Base-by-base conservation (phyloP, 2,888 invertebrate species). In the Drosophila acutilabella region DNA sequence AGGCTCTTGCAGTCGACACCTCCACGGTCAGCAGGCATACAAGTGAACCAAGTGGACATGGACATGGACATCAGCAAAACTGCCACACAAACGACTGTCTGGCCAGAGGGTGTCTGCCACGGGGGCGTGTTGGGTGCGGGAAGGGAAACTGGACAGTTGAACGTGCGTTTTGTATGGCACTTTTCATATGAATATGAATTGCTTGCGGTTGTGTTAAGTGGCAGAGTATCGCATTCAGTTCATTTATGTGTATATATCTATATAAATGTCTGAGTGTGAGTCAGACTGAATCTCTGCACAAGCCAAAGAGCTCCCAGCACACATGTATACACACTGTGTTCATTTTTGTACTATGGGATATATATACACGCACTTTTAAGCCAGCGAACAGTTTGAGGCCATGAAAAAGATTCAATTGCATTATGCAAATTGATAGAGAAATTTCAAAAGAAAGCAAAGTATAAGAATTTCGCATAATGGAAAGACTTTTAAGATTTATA, bases 141-240 rank as follows among this genome's bases (percentile, higher is more conserved):
- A n/a, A 53, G 41, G 38, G 36, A 18, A 48, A 33, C 48, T 53
- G 73, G 45, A 60, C 71, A 74, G 72, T 53, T 59, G 75, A 73
- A 72, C 57, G 73, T 81, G 67, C 75, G 70, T 81, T 80, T 78
- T 81, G 60, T 61, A 65, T 74, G 72, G 86, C 65, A 72, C 80
- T 87, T 87, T 82, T 70, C 86, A 83, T 79, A 83, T 85, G 84
- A 83, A 88, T 85, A 88, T 88, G 88, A 85, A 85, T 85, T 81
- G 80, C 82, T 80, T 88, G 84, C 65, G 88, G 84, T 81, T 70
- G 75, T 73, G 84, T 83, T 83, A 88, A 85, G 88, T 86, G 88
- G 79, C 70, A 74, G 58, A 75, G 75, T 68, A 68, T 68, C 51
- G 51, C 64, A 68, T 53, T 42, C 66, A 65, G 68, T 78, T 76